phyloP scores from a whole-genome alignment of 2,113 vertebrate species.

The Motacilla alba region DNA sequence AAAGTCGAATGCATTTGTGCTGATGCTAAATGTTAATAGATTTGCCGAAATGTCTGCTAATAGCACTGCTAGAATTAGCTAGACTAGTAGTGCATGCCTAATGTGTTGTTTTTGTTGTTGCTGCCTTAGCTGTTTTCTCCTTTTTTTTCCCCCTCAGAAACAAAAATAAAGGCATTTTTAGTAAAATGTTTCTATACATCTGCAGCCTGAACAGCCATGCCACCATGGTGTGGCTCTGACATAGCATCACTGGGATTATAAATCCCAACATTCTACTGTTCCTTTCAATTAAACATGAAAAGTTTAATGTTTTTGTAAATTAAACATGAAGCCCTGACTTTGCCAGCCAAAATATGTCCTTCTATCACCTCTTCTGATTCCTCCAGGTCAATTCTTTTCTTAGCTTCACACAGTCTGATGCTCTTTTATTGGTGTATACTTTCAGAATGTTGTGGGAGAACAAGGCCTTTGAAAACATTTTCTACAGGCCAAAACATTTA shows the following conservation, averaged over 20 bases:
- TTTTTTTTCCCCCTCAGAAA: not conserved
- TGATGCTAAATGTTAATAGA: slow-evolving; percentile 77
- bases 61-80: slow-evolving; percentile 75
- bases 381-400: slow-evolving; percentile 52
- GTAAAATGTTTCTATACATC: not conserved
- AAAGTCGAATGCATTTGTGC: slow-evolving; percentile 65
- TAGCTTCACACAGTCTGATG: not conserved
- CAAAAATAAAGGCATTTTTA: slow-evolving; percentile 5
- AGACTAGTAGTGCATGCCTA: slow-evolving; percentile 74
- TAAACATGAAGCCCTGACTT: slow-evolving; percentile 74
- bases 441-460: not conserved
- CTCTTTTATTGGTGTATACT: not conserved
- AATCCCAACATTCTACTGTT: slow-evolving; percentile 67
- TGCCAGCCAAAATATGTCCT: slow-evolving; percentile 63
- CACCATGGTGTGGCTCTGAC: slow-evolving; percentile 31
- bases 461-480: not conserved
- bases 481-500: not conserved
- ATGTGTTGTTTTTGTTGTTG: slow-evolving; percentile 67
- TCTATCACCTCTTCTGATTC: slow-evolving; percentile 51
- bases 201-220: slow-evolving; percentile 6
- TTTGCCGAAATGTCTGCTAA: slow-evolving; percentile 74
- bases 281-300: slow-evolving; percentile 79
- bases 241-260: slow-evolving; percentile 62
- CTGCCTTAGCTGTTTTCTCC: slow-evolving; percentile 61
- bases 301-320: slow-evolving; percentile 70